Percentiles rank a stretch among this genome's conserved stretches.
Evolutionary conservation across 2,888 invertebrate genomes (phyloP).

Genomic region (Digitonthophagus gazella): DNA sequence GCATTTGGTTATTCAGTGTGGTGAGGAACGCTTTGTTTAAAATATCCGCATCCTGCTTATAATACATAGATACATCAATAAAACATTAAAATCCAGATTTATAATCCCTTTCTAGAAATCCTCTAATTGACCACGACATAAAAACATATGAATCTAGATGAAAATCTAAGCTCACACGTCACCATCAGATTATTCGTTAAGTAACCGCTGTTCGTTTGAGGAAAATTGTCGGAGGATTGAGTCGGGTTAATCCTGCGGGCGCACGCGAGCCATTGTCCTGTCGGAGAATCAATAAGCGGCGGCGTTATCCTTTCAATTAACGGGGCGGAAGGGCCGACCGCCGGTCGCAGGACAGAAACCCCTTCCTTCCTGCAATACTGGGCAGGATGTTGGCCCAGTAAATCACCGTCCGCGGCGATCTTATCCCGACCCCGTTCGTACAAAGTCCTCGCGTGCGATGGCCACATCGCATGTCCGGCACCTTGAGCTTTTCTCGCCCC

Average conservation of each 20-base stretch:
- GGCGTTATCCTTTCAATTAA: background rate
- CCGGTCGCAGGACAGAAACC: background rate
- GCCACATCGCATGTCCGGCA: constrained; percentile 50
- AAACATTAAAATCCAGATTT: too few species aligned
- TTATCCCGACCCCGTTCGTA: background rate
- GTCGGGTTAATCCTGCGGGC: background rate
- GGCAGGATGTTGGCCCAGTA: background rate
- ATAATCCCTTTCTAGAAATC: too few species aligned
- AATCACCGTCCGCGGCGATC: background rate
- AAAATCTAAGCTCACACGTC: background rate
- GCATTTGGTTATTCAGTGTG: too few species aligned
- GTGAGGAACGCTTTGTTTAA: too few species aligned
- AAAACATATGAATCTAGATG: too few species aligned
- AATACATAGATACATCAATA: too few species aligned
- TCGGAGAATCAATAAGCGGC: background rate
- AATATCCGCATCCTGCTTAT: too few species aligned
- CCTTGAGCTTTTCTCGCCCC: constrained; percentile 30
- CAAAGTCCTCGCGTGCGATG: constrained; percentile 48
- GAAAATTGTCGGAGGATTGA: background rate
- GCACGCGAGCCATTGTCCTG: background rate
- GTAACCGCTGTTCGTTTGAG: background rate
- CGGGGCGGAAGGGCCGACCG: background rate
- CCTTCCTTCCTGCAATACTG: background rate
- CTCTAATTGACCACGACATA: too few species aligned
- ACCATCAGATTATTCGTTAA: background rate